A percentile compares a stretch with the other conserved stretches of the same genome.
Conservation (phyloP, 2,888 invertebrate genomes). For the Protodeltote pygarga region DNA sequence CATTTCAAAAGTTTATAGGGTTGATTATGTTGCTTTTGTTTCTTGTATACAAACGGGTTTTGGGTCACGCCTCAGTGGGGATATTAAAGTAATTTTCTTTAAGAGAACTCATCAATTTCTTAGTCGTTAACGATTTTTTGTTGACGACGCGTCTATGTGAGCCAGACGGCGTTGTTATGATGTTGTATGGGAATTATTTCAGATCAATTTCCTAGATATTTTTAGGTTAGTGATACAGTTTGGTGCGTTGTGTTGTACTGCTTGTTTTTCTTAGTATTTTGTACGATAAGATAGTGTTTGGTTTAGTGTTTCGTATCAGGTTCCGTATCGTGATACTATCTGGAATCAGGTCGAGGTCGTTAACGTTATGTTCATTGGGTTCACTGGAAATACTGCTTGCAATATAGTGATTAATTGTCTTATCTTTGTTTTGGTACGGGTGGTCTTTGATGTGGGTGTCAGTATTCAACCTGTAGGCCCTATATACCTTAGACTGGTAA, state of each 20-base stretch:
- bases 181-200: constrained; percentile 30
- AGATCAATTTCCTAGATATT: constrained; percentile 29
- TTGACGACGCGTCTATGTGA: constrained; percentile 56
- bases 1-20: constrained; percentile 15
- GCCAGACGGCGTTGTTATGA: constrained; percentile 62
- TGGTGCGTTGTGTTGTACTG: constrained; percentile 9
- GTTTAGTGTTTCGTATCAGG: constrained; percentile 25
- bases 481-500: no score
- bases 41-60: constrained; percentile 41
- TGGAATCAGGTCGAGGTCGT: constrained; percentile 2
- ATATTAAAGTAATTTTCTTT: constrained; percentile 71
- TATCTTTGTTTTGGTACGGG: no score
- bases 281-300: constrained; percentile 37
- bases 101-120: constrained; percentile 72
- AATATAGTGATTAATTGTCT: no score
- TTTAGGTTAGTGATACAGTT: constrained; percentile 38
- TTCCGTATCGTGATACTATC: neutral
- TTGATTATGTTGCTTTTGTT: constrained; percentile 34
- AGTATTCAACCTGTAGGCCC: no score
- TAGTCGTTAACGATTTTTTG: constrained; percentile 65
- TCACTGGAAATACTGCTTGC: no score
- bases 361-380: no score
- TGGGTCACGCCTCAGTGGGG: constrained; percentile 58
- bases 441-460: no score
- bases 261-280: constrained; percentile 35